Base-by-base conservation (phyloP, 2,113 vertebrate genomes). In the Ranitomeya imitator region DNA sequence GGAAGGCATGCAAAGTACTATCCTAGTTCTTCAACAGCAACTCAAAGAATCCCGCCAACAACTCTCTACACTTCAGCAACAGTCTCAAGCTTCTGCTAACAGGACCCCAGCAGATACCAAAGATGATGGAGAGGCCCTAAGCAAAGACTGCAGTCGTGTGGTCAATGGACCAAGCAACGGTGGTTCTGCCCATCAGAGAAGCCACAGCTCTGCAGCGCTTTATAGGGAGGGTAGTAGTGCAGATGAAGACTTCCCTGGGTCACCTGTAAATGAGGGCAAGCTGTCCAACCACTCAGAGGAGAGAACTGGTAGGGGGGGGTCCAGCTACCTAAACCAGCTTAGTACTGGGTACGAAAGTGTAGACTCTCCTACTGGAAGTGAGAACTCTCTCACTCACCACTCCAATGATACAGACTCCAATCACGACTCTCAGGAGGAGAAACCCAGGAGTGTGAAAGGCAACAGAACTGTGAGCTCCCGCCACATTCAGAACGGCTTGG, bases 1-100 rank as follows among this genome's bases (percentile, higher is more conserved):
- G 57, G 99, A 99, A 91, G 99, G 99, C 79, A 99, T 99, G 99
- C 99, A 99, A 95, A 99, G 98, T 91, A 99, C 99, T 94, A 99
- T 99, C 93, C 94, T 99, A 63, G 97, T 99, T 90, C 96, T 99
- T 80, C 99, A 99, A 95, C 98, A 99, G 89, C 97, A 99, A 88
- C 90, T 99, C 89, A 99, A 96, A 92, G 98, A 99, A 84, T 96
- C 95, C 0, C 96, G 96, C 23, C 97, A 98, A 93, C 97, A 98
- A 92, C 87, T 99, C 91, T 93, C 96, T 65, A 96, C 97, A 92
- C 96, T 95, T 90, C 94, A 95, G 67, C 97, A 97, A 92, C 96
- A 96, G 92, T 89, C 92, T 9, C 95, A 96, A 89, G 92, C 90
- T 86, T 90, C 95, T 10, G 93, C 96, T 86, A 97, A 97, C 94